A percentile compares a stretch with the other conserved stretches of the same genome.
Evolutionary conservation across 92 coral and sea anemone genomes (phyloP).

Genomic region (Phenganax subtilis): DNA sequence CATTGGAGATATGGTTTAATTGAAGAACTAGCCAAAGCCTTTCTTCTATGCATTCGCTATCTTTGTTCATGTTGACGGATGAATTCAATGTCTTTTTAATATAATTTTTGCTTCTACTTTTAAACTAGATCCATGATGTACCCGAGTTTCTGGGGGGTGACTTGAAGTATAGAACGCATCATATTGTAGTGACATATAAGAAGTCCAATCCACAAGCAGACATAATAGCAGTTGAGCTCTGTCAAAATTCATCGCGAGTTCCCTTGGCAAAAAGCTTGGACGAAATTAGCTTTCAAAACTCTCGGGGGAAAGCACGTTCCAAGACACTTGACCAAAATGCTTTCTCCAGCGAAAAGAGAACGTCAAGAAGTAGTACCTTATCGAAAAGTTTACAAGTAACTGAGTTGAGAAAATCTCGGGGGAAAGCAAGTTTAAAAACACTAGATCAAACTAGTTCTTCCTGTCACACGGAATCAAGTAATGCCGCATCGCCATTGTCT

Average conservation of each 20-base stretch:
- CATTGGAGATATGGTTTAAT: too few relatives aligned
- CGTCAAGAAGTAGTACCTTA: neutral
- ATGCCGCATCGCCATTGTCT: neutral
- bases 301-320: neutral
- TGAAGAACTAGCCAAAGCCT: too few relatives aligned
- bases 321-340: neutral
- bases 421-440: neutral
- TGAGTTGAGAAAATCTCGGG: neutral
- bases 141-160: slow-evolving; percentile 96
- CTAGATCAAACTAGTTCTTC: neutral
- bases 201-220: neutral
- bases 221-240: neutral
- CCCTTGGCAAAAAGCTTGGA: neutral
- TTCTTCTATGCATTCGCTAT: too few relatives aligned
- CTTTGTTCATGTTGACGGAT: too few relatives aligned
- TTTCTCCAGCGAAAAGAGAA: neutral
- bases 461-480: neutral
- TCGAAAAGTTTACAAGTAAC: neutral
- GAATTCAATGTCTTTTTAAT: too few relatives aligned
- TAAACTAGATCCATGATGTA: slow-evolving; percentile 74
- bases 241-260: neutral
- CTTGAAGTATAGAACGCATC: slow-evolving; percentile 70
- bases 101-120: too few relatives aligned
- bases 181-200: slow-evolving; percentile 61
- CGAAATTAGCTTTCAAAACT: neutral